These are phyloP conservation scores for Tipula unca DNA, from an alignment of 2,888 invertebrate species.

Conservation along the genomic window DNA sequence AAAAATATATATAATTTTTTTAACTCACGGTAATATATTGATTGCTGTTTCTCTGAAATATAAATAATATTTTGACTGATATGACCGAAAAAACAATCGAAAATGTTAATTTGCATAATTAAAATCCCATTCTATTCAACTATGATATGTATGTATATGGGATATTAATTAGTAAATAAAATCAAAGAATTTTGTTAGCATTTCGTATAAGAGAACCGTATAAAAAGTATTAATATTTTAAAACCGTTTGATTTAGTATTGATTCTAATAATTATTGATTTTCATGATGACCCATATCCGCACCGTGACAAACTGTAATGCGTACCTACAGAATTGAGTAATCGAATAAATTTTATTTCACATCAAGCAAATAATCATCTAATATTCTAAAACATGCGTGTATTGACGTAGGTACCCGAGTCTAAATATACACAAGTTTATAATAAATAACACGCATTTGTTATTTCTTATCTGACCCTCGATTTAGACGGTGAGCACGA, in stretches of 20 bases:
- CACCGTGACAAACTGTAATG: neutral
- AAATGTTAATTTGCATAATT: neutral
- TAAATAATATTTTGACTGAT: constrained; percentile 8
- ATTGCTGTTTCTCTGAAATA: neutral
- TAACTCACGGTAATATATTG: neutral
- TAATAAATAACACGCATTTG: neutral
- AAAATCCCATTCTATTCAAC: neutral
- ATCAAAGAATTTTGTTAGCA: neutral
- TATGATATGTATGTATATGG: too few relatives aligned
- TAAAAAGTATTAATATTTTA: neutral
- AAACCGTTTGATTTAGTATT: neutral
- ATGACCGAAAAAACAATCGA: neutral
- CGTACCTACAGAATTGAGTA: neutral
- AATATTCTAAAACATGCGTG: neutral
- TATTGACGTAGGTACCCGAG: neutral
- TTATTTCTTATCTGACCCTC: neutral
- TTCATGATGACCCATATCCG: neutral
- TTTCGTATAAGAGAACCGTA: neutral
- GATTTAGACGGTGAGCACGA: neutral
- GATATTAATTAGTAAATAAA: too few relatives aligned
- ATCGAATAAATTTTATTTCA: neutral
- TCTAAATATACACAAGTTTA: neutral
- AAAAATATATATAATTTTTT: neutral
- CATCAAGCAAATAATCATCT: neutral
- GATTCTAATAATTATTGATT: neutral